Conservation (phyloP, 2,888 invertebrate species). For the Oscheius sp. region DNA sequence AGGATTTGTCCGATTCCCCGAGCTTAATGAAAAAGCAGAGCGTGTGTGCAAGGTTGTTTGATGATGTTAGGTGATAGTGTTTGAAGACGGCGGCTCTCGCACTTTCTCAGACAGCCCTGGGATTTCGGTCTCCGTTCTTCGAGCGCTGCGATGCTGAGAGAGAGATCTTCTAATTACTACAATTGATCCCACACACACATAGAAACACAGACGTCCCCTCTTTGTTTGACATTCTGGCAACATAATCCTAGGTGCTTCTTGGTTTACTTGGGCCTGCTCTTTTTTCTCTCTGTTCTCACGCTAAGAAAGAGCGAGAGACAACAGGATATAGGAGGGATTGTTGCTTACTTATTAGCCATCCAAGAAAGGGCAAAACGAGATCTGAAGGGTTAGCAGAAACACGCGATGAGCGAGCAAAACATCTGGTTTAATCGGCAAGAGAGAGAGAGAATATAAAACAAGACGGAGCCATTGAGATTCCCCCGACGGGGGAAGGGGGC, state of each 20-base stretch:
- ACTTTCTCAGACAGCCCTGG: constrained; percentile 24
- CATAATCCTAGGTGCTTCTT: constrained; percentile 25
- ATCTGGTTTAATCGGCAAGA: constrained; percentile 4
- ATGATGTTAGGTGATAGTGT: constrained; percentile 35
- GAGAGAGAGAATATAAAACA: not conserved
- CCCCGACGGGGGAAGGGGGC: too few species aligned
- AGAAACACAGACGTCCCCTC: constrained; percentile 11
- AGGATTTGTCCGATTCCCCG: too few species aligned
- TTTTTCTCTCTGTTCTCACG: too few species aligned
- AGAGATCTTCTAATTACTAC: constrained; percentile 33
- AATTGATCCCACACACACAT: constrained; percentile 33
- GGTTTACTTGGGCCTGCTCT: not conserved
- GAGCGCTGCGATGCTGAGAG: not conserved
- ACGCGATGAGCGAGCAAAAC: constrained; percentile 13
- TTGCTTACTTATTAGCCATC: not conserved
- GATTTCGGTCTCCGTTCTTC: too few species aligned
- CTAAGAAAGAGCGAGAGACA: not conserved
- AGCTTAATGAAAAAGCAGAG: constrained; percentile 12
- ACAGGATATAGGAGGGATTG: not conserved
- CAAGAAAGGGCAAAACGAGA: constrained; percentile 19
- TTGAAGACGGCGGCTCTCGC: constrained; percentile 27
- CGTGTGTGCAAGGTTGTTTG: constrained; percentile 20
- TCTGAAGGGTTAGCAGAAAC: constrained; percentile 15
- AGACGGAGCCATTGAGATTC: constrained; percentile 1
- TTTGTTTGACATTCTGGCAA: constrained; percentile 28